Conservation (phyloP, 2,888 invertebrate genomes). For the Drosophila buzzatii region DNA sequence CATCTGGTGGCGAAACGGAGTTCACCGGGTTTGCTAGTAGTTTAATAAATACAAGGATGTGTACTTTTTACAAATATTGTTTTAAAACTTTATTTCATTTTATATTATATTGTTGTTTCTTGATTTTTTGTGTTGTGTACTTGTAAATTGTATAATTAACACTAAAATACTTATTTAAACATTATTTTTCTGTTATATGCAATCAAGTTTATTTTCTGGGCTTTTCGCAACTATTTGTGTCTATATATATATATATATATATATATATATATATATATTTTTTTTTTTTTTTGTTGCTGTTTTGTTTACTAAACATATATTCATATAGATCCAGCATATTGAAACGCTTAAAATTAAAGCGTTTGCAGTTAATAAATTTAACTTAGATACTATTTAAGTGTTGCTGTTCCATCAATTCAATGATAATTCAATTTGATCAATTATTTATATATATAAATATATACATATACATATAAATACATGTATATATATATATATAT, state of each 20-base stretch:
- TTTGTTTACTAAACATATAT: constrained; percentile 62
- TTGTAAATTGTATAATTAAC: constrained; percentile 84
- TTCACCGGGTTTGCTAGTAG: too few species aligned
- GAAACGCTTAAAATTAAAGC: constrained; percentile 73
- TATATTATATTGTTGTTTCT: constrained; percentile 76
- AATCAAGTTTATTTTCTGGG: constrained; percentile 61
- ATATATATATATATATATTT: neutral
- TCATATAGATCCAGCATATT: constrained; percentile 72
- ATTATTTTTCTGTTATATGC: constrained; percentile 70
- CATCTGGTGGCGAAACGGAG: too few species aligned
- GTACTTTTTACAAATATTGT: constrained; percentile 84
- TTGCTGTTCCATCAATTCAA: constrained; percentile 57
- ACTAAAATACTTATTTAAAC: constrained; percentile 85
- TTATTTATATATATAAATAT: constrained; percentile 12
- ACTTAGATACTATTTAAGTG: constrained; percentile 77
- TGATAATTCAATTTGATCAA: constrained; percentile 56
- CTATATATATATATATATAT: constrained; percentile 1
- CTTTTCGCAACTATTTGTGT: constrained; percentile 33
- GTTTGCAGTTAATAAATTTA: constrained; percentile 71
- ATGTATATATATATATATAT: constrained; percentile 11
- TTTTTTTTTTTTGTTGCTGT: constrained; percentile 29
- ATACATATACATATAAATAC: constrained; percentile 15
- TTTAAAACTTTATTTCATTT: constrained; percentile 85
- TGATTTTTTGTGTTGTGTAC: constrained; percentile 70
- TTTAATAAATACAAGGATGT: neutral